Evolutionary conservation across 53 echinoderm and acorn worm species (phyloP).

Genomic region (Arbacia lixula): DNA sequence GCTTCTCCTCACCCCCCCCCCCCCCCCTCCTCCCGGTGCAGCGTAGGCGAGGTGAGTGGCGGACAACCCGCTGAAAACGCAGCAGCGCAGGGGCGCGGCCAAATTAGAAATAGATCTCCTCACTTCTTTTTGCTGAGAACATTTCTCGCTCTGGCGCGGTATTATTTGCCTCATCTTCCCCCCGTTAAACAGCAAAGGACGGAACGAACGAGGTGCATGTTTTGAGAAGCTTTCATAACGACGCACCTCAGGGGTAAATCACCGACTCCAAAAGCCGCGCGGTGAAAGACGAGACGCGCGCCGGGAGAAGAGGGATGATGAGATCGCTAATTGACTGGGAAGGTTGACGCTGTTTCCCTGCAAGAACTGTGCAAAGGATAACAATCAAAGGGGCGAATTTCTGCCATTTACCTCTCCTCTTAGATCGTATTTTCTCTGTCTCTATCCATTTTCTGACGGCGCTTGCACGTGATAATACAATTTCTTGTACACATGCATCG

Average conservation of each 20-base stretch:
- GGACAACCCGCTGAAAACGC: too few relatives aligned
- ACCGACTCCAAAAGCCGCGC: slow-evolving; percentile 20
- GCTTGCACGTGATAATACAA: too few relatives aligned
- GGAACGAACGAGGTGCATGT: slow-evolving; percentile 22
- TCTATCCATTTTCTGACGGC: too few relatives aligned
- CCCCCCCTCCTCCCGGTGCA: not conserved
- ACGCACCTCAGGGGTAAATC: slow-evolving; percentile 32
- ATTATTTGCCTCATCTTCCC: too few relatives aligned
- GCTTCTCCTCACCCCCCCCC: not conserved
- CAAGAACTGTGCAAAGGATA: not conserved
- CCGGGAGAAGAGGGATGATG: not conserved
- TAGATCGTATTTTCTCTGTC: not conserved
- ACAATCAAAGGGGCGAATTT: slow-evolving; percentile 7
- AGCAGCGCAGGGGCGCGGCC: too few relatives aligned
- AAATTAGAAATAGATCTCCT: too few relatives aligned
- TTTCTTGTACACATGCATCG: too few relatives aligned
- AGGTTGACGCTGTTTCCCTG: too few relatives aligned
- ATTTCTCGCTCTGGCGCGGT: too few relatives aligned
- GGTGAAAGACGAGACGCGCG: slow-evolving; percentile 29
- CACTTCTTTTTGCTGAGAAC: too few relatives aligned
- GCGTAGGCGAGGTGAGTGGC: too few relatives aligned
- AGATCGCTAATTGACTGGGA: slow-evolving; percentile 34
- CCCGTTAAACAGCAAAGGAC: too few relatives aligned
- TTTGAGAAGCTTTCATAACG: slow-evolving; percentile 54
- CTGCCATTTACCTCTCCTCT: not conserved